phyloP scores from a whole-genome alignment of 2,888 invertebrate species.

The Deilephila porcellus region DNA sequence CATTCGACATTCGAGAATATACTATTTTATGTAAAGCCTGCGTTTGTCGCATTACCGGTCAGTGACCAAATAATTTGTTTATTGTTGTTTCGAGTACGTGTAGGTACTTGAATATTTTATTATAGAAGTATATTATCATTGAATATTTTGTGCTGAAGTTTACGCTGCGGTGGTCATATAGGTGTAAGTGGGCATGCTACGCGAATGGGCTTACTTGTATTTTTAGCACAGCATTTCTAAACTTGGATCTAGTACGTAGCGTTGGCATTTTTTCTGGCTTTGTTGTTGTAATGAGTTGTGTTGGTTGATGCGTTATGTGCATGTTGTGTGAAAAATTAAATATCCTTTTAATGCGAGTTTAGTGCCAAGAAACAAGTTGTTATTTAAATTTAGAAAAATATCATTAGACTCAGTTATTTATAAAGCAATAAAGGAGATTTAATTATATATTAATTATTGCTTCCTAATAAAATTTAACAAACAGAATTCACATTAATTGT shows the following conservation, averaged over 20 bases:
- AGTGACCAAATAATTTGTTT: not conserved
- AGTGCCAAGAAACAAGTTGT: too few species aligned
- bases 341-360: too few species aligned
- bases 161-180: slow-evolving; percentile 3
- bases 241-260: not conserved
- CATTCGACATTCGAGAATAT: not conserved
- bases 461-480: too few species aligned
- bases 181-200: not conserved
- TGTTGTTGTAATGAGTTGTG: not conserved
- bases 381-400: too few species aligned
- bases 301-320: too few species aligned
- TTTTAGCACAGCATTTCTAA: not conserved
- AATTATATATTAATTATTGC: too few species aligned
- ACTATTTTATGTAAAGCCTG: not conserved
- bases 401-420: too few species aligned
- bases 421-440: too few species aligned
- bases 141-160: not conserved
- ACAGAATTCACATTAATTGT: too few species aligned
- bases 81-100: not conserved
- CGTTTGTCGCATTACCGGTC: not conserved
- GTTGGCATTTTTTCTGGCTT: not conserved
- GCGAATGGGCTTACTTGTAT: not conserved
- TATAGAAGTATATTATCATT: not conserved
- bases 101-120: too few species aligned
- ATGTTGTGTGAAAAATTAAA: too few species aligned